phyloP scores from a whole-genome alignment of 35 echinoderm and acorn worm genomes.

The Heliocidaris tuberculata region DNA sequence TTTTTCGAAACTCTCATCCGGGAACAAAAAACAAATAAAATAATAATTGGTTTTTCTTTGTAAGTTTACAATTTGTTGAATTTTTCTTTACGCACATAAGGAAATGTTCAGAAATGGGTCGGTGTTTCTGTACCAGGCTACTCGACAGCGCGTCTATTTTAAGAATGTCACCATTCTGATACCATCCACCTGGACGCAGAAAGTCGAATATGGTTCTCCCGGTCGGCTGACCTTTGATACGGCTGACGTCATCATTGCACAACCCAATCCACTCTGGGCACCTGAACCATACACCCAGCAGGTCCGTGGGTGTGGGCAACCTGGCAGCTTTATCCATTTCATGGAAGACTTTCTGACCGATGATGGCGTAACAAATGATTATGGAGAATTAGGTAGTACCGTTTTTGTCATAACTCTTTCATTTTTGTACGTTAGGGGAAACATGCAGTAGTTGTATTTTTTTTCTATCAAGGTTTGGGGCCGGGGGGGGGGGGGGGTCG shows the following conservation, averaged over 20 bases:
- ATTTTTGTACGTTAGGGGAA: neutral
- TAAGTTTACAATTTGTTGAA: no score
- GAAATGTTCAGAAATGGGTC: conserved; percentile 75
- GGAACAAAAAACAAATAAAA: no score
- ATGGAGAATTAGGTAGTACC: conserved; percentile 67
- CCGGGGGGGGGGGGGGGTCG: no score
- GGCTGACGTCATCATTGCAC: conserved; percentile 74
- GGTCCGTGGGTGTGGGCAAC: conserved; percentile 76
- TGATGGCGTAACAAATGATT: conserved; percentile 42
- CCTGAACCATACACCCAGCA: conserved; percentile 76
- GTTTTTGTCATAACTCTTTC: neutral
- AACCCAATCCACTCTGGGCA: conserved; percentile 64
- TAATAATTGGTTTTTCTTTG: no score
- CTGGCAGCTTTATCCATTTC: conserved; percentile 76
- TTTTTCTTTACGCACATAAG: no score
- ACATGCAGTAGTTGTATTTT: no score
- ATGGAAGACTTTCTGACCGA: conserved; percentile 58
- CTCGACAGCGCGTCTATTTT: conserved; percentile 68
- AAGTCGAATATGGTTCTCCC: conserved; percentile 32
- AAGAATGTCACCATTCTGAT: conserved; percentile 79
- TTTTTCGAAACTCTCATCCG: no score
- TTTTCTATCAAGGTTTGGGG: neutral
- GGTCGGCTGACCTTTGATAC: conserved; percentile 63
- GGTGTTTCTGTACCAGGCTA: conserved; percentile 66
- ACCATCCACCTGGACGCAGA: conserved; percentile 67